phyloP scores from a whole-genome alignment of 2,113 vertebrate genomes.

The Peromyscus californicus region DNA sequence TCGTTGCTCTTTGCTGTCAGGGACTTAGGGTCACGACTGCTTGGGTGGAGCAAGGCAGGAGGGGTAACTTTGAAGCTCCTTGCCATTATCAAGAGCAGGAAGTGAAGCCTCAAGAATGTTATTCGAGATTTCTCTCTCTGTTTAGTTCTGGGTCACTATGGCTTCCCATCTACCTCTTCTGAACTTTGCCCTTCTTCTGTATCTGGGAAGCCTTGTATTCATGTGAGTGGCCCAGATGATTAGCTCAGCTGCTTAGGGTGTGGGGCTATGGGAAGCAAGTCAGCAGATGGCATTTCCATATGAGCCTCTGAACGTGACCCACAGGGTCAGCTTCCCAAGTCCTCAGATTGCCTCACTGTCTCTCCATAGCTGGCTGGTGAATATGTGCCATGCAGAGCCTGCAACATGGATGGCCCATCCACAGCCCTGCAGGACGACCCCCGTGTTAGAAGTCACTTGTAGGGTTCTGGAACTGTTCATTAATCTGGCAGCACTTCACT shows the following conservation, averaged over 20 bases:
- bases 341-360: conserved; percentile 18
- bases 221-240: conserved; percentile 8
- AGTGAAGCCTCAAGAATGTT: conserved; percentile 48
- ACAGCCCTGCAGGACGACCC: neutral
- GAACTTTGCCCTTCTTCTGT: neutral
- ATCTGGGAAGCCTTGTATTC: neutral
- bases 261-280: neutral
- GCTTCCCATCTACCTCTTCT: neutral
- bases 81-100: conserved; percentile 63
- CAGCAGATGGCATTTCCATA: neutral
- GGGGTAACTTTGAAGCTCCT: conserved; percentile 23
- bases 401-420: neutral
- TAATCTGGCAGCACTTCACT: conserved; percentile 36
- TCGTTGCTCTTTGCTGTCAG: neutral
- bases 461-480: conserved; percentile 48
- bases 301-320: conserved; percentile 2
- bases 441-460: neutral
- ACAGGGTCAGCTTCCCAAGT: neutral
- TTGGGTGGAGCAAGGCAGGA: conserved; percentile 64
- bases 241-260: neutral
- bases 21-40: neutral
- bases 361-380: conserved; percentile 50
- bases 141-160: neutral
- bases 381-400: neutral
- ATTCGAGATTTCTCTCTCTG: neutral